Evolutionary conservation across 1,140 invertebrate species (phyloP), one percentile per base, ranked within the genome.

Genomic region (Drosophila lacertosa): DNA sequence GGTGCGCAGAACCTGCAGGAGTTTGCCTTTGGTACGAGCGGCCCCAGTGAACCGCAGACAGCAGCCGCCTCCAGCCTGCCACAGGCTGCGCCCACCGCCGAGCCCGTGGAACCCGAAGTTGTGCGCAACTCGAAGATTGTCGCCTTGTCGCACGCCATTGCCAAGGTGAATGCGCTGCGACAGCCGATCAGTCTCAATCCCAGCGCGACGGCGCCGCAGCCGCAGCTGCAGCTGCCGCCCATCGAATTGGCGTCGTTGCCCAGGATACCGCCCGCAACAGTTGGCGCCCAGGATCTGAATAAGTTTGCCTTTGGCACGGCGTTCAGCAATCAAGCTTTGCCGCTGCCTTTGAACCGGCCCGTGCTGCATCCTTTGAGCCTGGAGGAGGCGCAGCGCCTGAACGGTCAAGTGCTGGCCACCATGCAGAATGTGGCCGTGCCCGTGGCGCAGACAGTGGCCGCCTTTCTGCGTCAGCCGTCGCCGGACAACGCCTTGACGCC

Each of bases 401-500:
- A 50, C n/a, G 18, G n/a, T 4, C 15, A 32, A 1, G 20, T 42
- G 47, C 10, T 51, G n/a, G 9, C 4, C 32, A 29, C 11, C 7
- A 40, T 50, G 35, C 22, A 67, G 13, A 10, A 59, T 16, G 26
- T 60, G 4, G 47, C 26, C 6, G 2, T 48, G 10, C 58, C 58
- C 9, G 44, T 60, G 2, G 5, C 35, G 3, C 18, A 44, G 4
- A 11, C 15, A 2, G 40, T 51, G 32, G 24, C 24, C 7, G 13
- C 2, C 2, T 1, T 29, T 3, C 6, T 18, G 9, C 11, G 13
- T 1, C 16, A 26, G 0, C 39, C n/a, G 24, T 24, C 10, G 3
- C 20, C 18, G 53, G 15, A 26, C 7, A 37, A 53, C 22, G 33
- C 6, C 2, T 9, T 53, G 9, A 22, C 5, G 0, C 9, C 35